Evolutionary conservation across 2,113 vertebrate species (phyloP).

Genomic region (Hyperoodon ampullatus): DNA sequence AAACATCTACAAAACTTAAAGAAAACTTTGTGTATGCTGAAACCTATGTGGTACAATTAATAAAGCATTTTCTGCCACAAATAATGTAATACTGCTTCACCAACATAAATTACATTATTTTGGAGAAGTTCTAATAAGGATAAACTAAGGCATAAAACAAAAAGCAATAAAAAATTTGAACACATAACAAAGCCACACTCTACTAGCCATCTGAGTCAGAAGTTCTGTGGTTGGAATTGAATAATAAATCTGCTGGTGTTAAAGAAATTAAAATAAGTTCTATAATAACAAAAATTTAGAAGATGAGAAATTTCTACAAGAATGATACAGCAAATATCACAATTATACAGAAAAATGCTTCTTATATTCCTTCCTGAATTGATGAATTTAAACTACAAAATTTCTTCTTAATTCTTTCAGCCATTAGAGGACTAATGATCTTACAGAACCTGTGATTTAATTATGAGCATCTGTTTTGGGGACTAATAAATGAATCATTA

Average conservation of each 20-base stretch:
- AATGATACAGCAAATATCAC: background rate
- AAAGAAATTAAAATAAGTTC: conserved; percentile 13
- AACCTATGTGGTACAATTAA: background rate
- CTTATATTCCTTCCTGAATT: background rate
- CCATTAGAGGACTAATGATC: conserved; percentile 34
- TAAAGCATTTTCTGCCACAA: conserved; percentile 4
- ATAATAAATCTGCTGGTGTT: background rate
- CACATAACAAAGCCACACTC: background rate
- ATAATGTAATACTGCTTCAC: background rate
- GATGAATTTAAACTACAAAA: conserved; percentile 6
- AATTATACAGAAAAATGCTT: background rate
- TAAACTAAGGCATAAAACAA: background rate
- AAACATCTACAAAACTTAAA: background rate
- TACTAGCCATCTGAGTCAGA: background rate
- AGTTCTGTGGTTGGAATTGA: background rate
- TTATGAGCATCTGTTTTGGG: conserved; percentile 68
- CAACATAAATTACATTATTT: background rate
- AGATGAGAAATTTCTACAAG: background rate
- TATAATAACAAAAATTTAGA: background rate
- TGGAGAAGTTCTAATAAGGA: background rate
- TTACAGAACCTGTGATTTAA: conserved; percentile 69
- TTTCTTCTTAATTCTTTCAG: conserved; percentile 39
- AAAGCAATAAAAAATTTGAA: background rate
- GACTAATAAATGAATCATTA: conserved; percentile 69
- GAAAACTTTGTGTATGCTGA: background rate